These are phyloP conservation scores for Palythoa grandis DNA, from an alignment of 92 coral and sea anemone genomes.

Conservation along the genomic window DNA sequence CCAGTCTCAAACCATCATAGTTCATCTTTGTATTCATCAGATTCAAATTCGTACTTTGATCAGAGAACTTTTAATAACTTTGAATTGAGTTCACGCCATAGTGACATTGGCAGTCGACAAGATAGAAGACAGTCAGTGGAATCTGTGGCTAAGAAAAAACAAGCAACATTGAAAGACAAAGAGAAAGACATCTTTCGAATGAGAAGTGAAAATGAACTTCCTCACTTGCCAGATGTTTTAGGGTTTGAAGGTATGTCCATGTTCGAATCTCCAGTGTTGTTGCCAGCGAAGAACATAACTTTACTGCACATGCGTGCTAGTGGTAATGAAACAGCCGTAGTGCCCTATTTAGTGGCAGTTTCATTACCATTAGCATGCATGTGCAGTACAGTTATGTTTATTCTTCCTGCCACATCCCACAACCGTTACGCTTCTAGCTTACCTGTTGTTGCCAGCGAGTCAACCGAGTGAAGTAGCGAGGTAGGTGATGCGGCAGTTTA, in stretches of 20 bases:
- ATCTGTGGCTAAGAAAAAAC: conserved; percentile 82
- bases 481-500: too few species aligned
- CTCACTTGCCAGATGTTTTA: conserved; percentile 90
- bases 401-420: too few species aligned
- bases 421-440: too few species aligned
- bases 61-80: conserved; percentile 83
- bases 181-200: conserved; percentile 62
- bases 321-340: too few species aligned
- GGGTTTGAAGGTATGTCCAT: conserved; percentile 85
- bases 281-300: not conserved
- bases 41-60: conserved; percentile 76
- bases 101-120: conserved; percentile 71
- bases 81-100: conserved; percentile 79
- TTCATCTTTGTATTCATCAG: conserved; percentile 66
- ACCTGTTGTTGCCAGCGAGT: not conserved
- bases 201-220: conserved; percentile 83
- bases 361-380: too few species aligned
- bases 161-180: conserved; percentile 73
- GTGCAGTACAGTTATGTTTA: too few species aligned
- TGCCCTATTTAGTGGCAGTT: too few species aligned
- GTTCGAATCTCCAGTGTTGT: not conserved
- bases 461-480: not conserved
- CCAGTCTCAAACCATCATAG: conserved; percentile 85
- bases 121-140: conserved; percentile 86
- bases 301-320: too few species aligned